Conservation (phyloP, 2,797 vertebrate genomes). For the Siniperca obscura region DNA sequence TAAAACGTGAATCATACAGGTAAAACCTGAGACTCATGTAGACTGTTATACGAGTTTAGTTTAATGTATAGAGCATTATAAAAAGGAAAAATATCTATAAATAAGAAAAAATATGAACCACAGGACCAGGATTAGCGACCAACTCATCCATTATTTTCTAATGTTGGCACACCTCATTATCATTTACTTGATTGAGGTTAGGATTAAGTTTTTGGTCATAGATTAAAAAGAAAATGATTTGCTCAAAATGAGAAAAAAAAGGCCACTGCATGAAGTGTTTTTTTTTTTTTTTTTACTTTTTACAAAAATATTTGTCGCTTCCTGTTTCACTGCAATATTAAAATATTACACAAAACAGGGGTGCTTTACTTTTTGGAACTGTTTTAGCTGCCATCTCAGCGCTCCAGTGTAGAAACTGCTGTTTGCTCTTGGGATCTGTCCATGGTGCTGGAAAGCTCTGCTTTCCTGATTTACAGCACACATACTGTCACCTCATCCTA, state of each 20-base stretch:
- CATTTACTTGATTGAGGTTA: neutral
- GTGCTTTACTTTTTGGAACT: neutral
- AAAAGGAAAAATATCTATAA: too few relatives aligned
- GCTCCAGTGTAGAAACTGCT: neutral
- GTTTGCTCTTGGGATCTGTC: constrained; percentile 29
- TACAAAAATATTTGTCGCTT: too few relatives aligned
- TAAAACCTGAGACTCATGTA: too few relatives aligned
- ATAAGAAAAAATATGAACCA: neutral
- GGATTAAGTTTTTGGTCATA: neutral
- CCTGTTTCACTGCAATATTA: constrained; percentile 14
- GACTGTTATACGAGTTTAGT: too few relatives aligned
- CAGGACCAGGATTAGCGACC: too few relatives aligned
- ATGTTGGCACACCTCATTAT: neutral
- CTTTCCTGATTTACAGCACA: constrained; percentile 2
- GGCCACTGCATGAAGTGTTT: neutral
- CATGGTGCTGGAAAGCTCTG: constrained; percentile 18
- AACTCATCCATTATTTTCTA: neutral
- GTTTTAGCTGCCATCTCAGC: constrained; percentile 29
- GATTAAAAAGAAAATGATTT: neutral
- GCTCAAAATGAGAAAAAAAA: neutral
- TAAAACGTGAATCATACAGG: neutral
- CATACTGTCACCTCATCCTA: neutral
- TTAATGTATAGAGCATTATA: too few relatives aligned
- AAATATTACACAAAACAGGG: constrained; percentile 1
- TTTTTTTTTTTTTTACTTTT: too few relatives aligned